These are phyloP conservation scores for Heliconius erato DNA, from an alignment of 2,888 invertebrate genomes.

Conservation along the genomic window DNA sequence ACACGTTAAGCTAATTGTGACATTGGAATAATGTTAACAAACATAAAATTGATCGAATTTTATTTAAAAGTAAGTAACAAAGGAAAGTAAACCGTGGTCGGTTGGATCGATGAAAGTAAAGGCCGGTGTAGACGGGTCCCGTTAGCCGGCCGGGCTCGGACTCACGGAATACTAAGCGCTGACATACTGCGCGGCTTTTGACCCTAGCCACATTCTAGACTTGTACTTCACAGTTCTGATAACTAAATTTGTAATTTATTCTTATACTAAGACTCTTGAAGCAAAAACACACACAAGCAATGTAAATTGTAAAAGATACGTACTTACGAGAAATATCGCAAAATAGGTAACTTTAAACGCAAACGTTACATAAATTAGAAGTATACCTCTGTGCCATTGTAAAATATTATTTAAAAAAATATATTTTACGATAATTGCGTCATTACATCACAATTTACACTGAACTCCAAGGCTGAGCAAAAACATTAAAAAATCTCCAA, in stretches of 20 bases:
- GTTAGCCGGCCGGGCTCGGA: conserved; percentile 79
- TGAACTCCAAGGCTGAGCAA: conserved; percentile 48
- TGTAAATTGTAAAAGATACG: background rate
- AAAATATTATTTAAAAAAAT: background rate
- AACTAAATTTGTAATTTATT: conserved; percentile 62
- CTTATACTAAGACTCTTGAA: background rate
- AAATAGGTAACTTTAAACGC: too few species aligned
- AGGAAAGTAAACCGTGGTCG: conserved; percentile 84
- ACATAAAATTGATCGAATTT: conserved; percentile 58
- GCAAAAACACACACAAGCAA: background rate
- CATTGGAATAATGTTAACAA: conserved; percentile 22
- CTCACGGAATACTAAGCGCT: conserved; percentile 85
- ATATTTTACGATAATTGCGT: conserved; percentile 33
- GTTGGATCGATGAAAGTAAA: conserved; percentile 85
- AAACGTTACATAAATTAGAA: too few species aligned
- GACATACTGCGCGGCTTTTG: conserved; percentile 86
- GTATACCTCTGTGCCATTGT: background rate
- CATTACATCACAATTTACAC: conserved; percentile 31
- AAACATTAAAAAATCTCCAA: conserved; percentile 42
- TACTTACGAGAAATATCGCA: background rate
- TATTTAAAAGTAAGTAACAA: conserved; percentile 77
- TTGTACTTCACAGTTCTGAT: conserved; percentile 78
- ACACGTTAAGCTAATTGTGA: background rate
- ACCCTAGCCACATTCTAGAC: conserved; percentile 84
- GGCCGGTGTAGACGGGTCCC: conserved; percentile 83